Evolutionary conservation across 2,888 invertebrate genomes (phyloP).

Genomic region (Eristalis pertinax): DNA sequence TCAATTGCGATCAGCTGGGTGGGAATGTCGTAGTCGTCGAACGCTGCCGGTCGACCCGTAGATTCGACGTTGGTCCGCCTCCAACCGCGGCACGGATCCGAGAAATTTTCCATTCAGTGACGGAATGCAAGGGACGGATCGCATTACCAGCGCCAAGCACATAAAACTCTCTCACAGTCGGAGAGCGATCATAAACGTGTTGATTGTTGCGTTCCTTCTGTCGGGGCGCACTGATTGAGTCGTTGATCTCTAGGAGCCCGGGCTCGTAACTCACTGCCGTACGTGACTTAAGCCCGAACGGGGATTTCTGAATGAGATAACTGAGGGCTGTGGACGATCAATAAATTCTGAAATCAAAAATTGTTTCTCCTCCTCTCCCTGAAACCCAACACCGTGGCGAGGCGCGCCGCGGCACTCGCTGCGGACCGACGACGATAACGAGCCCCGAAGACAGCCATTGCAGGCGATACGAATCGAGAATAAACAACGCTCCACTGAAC

Average conservation of each 20-base stretch:
- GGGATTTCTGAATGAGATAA: slow-evolving; percentile 49
- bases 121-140: slow-evolving; percentile 17
- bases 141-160: slow-evolving; percentile 29
- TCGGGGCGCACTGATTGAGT: slow-evolving; percentile 36
- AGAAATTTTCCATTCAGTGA: slow-evolving; percentile 25
- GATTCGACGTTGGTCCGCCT: not conserved
- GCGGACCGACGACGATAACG: slow-evolving; percentile 11
- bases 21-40: not conserved
- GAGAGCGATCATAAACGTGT: slow-evolving; percentile 30
- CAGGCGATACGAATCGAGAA: slow-evolving; percentile 37
- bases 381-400: slow-evolving; percentile 27
- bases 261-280: slow-evolving; percentile 15
- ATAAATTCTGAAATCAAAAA: slow-evolving; percentile 28
- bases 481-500: slow-evolving; percentile 38
- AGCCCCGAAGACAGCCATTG: slow-evolving; percentile 18
- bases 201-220: slow-evolving; percentile 7
- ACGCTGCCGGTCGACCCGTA: slow-evolving; percentile 4
- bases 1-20: slow-evolving; percentile 52
- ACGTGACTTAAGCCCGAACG: slow-evolving; percentile 34
- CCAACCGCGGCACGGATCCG: not conserved
- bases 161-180: slow-evolving; percentile 33
- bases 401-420: not conserved
- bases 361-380: slow-evolving; percentile 19
- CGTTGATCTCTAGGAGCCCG: slow-evolving; percentile 31
- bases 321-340: slow-evolving; percentile 12